Conservation (phyloP, 2,113 vertebrate genomes). For the Muntiacus muntjak region DNA sequence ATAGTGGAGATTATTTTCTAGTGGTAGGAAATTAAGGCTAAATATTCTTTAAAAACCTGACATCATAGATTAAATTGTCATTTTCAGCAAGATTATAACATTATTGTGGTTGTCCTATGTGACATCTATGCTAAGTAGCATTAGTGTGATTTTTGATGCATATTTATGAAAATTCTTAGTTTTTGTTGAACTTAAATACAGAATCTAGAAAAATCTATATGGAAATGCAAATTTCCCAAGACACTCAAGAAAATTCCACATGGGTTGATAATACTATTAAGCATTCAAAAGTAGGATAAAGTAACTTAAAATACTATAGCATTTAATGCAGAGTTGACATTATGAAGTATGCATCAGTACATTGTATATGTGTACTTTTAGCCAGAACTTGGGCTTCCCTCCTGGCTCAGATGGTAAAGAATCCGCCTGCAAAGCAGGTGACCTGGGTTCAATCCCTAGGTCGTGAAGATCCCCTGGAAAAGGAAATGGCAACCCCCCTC, state of each 20-base stretch:
- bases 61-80: background rate
- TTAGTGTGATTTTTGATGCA: background rate
- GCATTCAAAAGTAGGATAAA: background rate
- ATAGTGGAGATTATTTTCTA: slow-evolving; percentile 14
- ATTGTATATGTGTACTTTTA: background rate
- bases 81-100: slow-evolving; percentile 27
- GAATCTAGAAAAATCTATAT: background rate
- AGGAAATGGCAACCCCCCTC: background rate
- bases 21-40: background rate
- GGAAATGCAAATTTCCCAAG: background rate
- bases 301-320: background rate
- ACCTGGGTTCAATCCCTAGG: background rate
- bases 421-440: background rate
- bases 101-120: background rate
- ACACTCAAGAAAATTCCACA: background rate
- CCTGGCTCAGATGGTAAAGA: background rate
- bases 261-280: background rate
- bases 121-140: background rate
- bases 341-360: background rate
- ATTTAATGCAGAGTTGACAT: background rate
- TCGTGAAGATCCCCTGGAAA: background rate
- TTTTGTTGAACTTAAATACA: background rate
- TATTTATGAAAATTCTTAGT: background rate
- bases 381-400: background rate
- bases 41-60: background rate